Evolutionary conservation across 2,113 vertebrate species (phyloP).

Genomic region (Haliaeetus leucogaster): DNA sequence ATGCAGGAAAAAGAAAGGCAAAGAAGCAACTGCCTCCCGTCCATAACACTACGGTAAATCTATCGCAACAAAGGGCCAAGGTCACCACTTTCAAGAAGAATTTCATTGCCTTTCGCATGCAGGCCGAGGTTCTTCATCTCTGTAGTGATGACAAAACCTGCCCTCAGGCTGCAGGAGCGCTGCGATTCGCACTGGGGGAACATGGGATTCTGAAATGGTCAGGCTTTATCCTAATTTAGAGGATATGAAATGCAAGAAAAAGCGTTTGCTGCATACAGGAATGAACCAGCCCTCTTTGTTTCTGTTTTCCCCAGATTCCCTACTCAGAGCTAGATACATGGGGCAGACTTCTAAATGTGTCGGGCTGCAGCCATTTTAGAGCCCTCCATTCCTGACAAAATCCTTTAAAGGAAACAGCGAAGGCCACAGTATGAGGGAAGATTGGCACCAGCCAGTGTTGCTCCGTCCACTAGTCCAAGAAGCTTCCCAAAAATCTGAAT

Average conservation of each 20-base stretch:
- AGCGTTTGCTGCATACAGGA: neutral
- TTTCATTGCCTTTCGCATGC: neutral
- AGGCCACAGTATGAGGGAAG: neutral
- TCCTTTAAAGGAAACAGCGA: neutral
- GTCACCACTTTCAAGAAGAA: slow-evolving; percentile 5
- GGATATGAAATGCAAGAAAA: neutral
- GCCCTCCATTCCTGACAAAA: neutral
- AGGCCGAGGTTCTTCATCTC: neutral
- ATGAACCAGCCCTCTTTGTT: neutral
- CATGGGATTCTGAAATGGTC: neutral
- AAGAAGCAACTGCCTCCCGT: neutral
- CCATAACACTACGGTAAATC: neutral
- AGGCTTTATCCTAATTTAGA: neutral
- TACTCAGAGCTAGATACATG: fast-evolving
- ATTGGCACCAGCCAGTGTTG: neutral
- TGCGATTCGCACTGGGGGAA: neutral
- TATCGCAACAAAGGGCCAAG: neutral
- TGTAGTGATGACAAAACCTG: neutral
- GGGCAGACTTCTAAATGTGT: neutral
- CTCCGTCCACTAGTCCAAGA: neutral
- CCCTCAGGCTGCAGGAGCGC: neutral
- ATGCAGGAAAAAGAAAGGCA: neutral
- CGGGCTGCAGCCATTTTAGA: neutral
- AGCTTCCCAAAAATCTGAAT: slow-evolving; percentile 54
- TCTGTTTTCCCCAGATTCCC: neutral